These are phyloP conservation scores for Coregonus clupeaformis DNA, from an alignment of 2,113 vertebrate genomes.

Conservation along the genomic window DNA sequence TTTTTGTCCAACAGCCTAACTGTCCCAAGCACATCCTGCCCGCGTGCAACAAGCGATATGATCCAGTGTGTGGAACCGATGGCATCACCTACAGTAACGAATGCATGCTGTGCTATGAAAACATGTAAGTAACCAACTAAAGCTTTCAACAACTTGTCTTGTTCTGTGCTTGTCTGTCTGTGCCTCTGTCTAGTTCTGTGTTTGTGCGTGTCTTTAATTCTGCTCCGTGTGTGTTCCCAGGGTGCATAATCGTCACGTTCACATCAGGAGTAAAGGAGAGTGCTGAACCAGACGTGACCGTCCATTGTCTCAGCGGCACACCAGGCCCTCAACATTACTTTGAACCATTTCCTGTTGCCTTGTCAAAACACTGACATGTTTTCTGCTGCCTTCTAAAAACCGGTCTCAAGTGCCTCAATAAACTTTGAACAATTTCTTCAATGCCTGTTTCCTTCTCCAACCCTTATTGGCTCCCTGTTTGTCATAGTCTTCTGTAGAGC, in stretches of 20 bases:
- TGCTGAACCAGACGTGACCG: neutral
- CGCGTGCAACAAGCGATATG: constrained; percentile 9
- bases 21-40: neutral
- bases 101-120: constrained; percentile 34
- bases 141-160: too few relatives aligned
- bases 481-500: too few relatives aligned
- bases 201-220: neutral
- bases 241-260: neutral
- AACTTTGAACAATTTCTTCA: too few relatives aligned
- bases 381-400: too few relatives aligned
- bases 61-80: constrained; percentile 40
- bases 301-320: neutral
- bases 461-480: too few relatives aligned
- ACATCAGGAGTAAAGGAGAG: neutral
- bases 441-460: too few relatives aligned
- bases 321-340: too few relatives aligned
- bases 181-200: too few relatives aligned
- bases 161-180: too few relatives aligned
- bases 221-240: neutral
- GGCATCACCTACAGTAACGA: constrained; percentile 38
- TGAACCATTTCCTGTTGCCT: neutral
- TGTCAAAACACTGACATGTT: too few relatives aligned
- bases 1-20: constrained; percentile 18
- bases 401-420: too few relatives aligned
- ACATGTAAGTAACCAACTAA: constrained; percentile 18